These are phyloP conservation scores for Ochotona curzoniae DNA, from an alignment of 2,113 vertebrate genomes.

Conservation along the genomic window DNA sequence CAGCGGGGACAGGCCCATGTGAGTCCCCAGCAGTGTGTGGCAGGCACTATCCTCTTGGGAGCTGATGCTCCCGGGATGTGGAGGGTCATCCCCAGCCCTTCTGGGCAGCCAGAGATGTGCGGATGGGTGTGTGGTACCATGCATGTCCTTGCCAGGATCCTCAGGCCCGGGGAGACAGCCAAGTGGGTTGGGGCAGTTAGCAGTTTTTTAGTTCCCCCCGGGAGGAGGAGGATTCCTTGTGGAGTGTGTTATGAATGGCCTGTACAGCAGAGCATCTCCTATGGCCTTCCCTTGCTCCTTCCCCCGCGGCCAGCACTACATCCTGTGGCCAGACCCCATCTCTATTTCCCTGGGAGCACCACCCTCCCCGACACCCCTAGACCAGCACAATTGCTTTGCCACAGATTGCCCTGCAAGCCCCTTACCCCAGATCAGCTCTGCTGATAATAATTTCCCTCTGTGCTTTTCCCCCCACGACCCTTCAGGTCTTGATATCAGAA, in stretches of 20 bases:
- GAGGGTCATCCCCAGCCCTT: not conserved
- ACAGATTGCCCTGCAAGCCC: not conserved
- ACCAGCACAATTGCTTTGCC: no score
- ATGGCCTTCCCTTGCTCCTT: no score
- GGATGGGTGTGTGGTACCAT: accelerated
- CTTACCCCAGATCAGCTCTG: not conserved
- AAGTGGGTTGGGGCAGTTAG: not conserved
- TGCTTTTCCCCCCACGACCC: conserved; percentile 37
- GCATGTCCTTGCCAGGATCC: not conserved
- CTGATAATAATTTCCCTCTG: conserved; percentile 52
- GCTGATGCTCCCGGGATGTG: not conserved
- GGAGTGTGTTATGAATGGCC: not conserved
- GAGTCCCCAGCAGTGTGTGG: accelerated
- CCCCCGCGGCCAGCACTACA: no score
- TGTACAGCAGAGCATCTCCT: not conserved
- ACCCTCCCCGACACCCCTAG: accelerated
- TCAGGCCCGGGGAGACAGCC: not conserved
- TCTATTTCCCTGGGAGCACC: not conserved
- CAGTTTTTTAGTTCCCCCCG: not conserved
- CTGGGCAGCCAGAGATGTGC: not conserved
- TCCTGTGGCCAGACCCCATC: not conserved
- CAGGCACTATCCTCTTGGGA: not conserved
- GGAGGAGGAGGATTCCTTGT: not conserved
- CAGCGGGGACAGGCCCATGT: accelerated
- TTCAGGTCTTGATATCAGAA: conserved; percentile 98